Conservation (phyloP, 2,888 invertebrate species). For the Linnaemya tessellans region DNA sequence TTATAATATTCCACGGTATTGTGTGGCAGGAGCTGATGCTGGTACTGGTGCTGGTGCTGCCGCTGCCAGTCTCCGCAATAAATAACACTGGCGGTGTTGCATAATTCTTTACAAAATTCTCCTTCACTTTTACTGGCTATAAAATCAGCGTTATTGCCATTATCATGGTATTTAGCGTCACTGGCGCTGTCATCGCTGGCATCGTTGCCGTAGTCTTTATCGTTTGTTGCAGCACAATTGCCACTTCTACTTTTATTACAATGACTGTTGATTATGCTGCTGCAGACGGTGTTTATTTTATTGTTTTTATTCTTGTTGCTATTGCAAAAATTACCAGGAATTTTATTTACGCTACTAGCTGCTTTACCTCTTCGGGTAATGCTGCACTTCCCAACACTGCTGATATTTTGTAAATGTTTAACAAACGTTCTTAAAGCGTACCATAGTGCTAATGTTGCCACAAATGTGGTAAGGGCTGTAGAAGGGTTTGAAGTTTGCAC, state of each 20-base stretch:
- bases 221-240: conserved; percentile 44
- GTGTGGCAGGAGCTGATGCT: conserved; percentile 5
- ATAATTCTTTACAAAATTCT: conserved; percentile 34
- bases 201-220: conserved; percentile 24
- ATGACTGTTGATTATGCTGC: conserved; percentile 65
- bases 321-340: conserved; percentile 70
- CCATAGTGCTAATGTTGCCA: conserved; percentile 78
- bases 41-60: conserved; percentile 4
- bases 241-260: conserved; percentile 54
- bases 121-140: conserved; percentile 44
- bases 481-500: conserved; percentile 76
- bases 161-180: conserved; percentile 43
- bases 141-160: conserved; percentile 34
- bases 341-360: conserved; percentile 50
- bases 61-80: conserved; percentile 33
- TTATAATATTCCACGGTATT: conserved; percentile 29
- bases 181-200: conserved; percentile 19
- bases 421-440: conserved; percentile 70
- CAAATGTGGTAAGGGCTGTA: conserved; percentile 79
- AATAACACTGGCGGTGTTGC: conserved; percentile 35
- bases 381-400: conserved; percentile 34
- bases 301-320: conserved; percentile 37
- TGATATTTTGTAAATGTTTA: conserved; percentile 51
- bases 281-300: conserved; percentile 35
- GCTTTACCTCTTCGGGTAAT: conserved; percentile 47